Evolutionary conservation across 2,113 vertebrate species (phyloP).

Genomic region (Peromyscus leucopus): DNA sequence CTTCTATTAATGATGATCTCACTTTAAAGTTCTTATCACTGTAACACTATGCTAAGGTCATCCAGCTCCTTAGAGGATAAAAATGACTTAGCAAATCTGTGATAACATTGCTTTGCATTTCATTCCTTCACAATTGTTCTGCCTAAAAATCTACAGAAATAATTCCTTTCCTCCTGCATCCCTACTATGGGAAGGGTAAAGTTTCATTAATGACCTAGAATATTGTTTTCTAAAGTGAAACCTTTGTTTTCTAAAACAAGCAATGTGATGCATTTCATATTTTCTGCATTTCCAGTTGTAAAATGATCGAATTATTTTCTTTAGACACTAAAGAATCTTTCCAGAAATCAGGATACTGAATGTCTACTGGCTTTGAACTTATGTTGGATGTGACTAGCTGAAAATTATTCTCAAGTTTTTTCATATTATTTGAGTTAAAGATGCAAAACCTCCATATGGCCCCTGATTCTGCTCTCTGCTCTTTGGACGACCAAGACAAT

Average conservation of each 20-base stretch:
- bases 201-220: not conserved
- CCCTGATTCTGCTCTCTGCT: not conserved
- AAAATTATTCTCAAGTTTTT: not conserved
- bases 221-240: not conserved
- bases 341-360: not conserved
- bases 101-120: not conserved
- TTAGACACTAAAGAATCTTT: not conserved
- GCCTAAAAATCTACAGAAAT: not conserved
- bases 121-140: not conserved
- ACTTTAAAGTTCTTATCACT: not conserved
- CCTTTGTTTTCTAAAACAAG: slow-evolving; percentile 24
- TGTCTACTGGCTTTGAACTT: not conserved
- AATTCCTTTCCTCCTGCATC: not conserved
- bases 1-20: slow-evolving; percentile 5
- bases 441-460: not conserved
- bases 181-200: not conserved
- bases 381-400: not conserved
- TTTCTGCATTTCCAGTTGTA: not conserved
- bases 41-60: not conserved
- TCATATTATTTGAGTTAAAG: not conserved
- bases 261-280: not conserved
- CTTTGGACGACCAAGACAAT: not conserved
- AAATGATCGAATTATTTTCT: not conserved
- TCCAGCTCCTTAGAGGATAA: slow-evolving; percentile 9
- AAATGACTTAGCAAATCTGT: not conserved